Conservation (phyloP, 2,113 vertebrate genomes). For the Antechinus stuartii region DNA sequence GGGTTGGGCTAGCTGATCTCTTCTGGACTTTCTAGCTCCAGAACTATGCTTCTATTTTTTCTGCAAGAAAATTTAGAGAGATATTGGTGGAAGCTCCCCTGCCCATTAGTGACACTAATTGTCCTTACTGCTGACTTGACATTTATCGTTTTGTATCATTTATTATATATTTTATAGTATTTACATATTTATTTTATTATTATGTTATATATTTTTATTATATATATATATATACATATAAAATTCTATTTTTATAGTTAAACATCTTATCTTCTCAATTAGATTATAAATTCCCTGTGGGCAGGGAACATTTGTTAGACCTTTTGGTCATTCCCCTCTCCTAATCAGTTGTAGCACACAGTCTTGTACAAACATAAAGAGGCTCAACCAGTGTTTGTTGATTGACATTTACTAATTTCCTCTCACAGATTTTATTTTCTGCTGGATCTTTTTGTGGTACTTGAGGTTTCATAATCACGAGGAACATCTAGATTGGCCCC, state of each 20-base stretch:
- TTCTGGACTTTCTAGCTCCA: background rate
- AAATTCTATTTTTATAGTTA: background rate
- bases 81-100: background rate
- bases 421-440: conserved; percentile 17
- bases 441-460: background rate
- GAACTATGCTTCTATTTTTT: background rate
- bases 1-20: background rate
- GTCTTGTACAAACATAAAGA: background rate
- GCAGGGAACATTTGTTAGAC: background rate
- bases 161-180: background rate
- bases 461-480: background rate
- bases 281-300: background rate
- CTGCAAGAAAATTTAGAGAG: background rate
- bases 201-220: too few species aligned
- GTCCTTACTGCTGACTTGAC: conserved; percentile 10
- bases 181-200: too few species aligned
- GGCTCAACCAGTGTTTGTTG: conserved; percentile 1
- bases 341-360: background rate
- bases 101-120: background rate
- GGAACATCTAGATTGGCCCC: background rate
- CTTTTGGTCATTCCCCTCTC: background rate
- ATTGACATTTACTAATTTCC: background rate
- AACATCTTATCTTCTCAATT: background rate
- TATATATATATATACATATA: too few species aligned
- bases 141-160: background rate